Evolutionary conservation across 1,140 invertebrate species (phyloP), one percentile per base, ranked within the genome.

Genomic region (Cyrtorhinus lividipennis): DNA sequence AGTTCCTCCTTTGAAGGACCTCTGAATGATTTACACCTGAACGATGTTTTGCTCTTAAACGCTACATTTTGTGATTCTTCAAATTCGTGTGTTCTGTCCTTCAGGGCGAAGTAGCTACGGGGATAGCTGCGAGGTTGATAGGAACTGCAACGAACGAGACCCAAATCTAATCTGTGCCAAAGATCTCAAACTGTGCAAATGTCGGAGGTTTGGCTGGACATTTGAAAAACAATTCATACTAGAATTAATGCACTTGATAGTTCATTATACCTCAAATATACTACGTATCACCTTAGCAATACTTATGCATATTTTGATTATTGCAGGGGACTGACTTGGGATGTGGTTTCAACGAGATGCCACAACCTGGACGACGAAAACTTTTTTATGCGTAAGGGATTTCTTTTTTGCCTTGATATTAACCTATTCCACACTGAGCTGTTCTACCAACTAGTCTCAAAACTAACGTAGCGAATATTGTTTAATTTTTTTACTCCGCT

Each of bases 81-180:
- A 38, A 8, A 8, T 5, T 38, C 30, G 5, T 38, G 5, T 38
- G 5, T 38, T 5, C 5, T 8, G 5, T 15, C 5, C 15, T 48
- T 61, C n/a, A 64, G 18, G 25, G 24, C 12, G n/a, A 20, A 27
- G 45, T 5, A 62, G 30, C 25, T 65, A 65, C 24, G 66, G 66
- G 1, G 64, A 67, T 24, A 59, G 60, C 18, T 67, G 66, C 25
- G 44, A 48, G 38, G 59, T 61, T 18, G 66, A 67, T 27, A 38
- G 56, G 12, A 64, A 67, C 46, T 67, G 66, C 56, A 23, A 26
- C 20, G 25, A 56, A 12, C 48, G 61, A 12, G 65, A 66, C 59
- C n/a, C 46, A 1, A 62, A 67, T 25, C 48, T 67, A 12, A 60
- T 67, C 12, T 67, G 66, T 24, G 44, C 44, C 10, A 65, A 59